Evolutionary conservation across 2,113 vertebrate species (phyloP).

Genomic region (Butorides virescens): DNA sequence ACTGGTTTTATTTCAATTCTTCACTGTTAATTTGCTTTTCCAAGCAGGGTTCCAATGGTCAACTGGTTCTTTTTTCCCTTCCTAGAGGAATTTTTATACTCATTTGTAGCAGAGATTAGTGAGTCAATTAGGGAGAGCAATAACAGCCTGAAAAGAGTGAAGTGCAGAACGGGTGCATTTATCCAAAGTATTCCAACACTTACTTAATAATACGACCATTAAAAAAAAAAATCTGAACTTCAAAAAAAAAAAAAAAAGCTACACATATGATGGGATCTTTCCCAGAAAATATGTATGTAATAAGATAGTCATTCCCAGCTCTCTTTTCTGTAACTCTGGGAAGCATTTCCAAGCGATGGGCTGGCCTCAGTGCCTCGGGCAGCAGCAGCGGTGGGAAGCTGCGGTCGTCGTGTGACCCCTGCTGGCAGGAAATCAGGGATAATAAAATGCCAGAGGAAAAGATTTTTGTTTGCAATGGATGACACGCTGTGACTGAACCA

Average conservation of each 20-base stretch:
- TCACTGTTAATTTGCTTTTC: neutral
- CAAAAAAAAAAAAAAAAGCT: rapidly evolving
- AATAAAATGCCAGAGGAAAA: neutral
- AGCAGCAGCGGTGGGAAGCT: rapidly evolving
- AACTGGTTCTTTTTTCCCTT: neutral
- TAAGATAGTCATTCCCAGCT: neutral
- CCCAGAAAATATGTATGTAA: neutral
- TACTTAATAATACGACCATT: neutral
- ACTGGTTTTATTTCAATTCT: neutral
- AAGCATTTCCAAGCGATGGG: neutral
- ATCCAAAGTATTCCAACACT: neutral
- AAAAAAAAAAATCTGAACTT: rapidly evolving
- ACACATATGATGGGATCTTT: neutral
- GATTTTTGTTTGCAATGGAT: neutral
- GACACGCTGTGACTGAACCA: neutral
- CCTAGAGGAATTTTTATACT: neutral
- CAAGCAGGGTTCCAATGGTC: neutral
- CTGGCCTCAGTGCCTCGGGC: neutral
- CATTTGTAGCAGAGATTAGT: neutral
- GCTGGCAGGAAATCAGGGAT: neutral
- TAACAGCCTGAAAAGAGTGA: neutral
- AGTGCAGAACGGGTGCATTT: neutral
- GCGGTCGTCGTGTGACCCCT: neutral
- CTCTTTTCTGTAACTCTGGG: neutral
- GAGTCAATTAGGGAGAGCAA: neutral